Base-by-base conservation (phyloP, 2,888 invertebrate species). In the Dorcus parallelipipedus region DNA sequence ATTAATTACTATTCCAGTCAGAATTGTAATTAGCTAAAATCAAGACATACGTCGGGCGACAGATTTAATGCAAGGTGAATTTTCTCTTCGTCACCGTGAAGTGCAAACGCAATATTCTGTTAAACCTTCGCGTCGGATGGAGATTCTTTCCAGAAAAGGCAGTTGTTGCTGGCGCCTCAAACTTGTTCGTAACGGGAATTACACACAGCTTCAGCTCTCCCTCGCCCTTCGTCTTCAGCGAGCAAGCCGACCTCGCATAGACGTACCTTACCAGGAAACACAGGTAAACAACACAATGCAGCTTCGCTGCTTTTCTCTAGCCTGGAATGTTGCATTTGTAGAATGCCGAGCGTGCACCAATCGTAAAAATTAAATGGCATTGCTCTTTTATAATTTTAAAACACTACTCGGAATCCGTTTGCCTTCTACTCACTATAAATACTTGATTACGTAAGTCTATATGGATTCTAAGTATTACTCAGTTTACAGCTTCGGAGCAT, bases 151-250 rank as follows among this genome's bases (percentile, higher is more conserved):
- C 66, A 63, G 64, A 66, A 67, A 67, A 61, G 66, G 67, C 57
- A 67, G 63, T 66, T 56, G 66, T 64, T 58, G 59, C 61, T 64
- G 69, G 69, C 69, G 69, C 69, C 69, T 68, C 62, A 58, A 62
- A 69, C 69, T 66, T 62, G 69, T 69, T 68, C 65, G 49, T 68
- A 68, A 68, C 68, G 68, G 68, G 66, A 68, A 61, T 61, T 58
- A 43, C 60, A 56, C 39, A 56, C 39, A 56, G 53, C 40, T 17
- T 40, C 49, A 6, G 41, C 20, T 45, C 20, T 45, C 60, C 54
- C 58, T 54, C 59, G 58, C 58, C 54, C 62, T 59, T 54, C 58
- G 14, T 33, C 51, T 42, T 47, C 41, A 9, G 48, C 51, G 43
- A 20, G 43, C 17, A 26, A 26, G 56, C 38, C 39, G 23, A 49